Percentiles rank a stretch among this genome's conserved stretches.
Conservation (phyloP, 2,797 vertebrate genomes). For the Masticophis lateralis region DNA sequence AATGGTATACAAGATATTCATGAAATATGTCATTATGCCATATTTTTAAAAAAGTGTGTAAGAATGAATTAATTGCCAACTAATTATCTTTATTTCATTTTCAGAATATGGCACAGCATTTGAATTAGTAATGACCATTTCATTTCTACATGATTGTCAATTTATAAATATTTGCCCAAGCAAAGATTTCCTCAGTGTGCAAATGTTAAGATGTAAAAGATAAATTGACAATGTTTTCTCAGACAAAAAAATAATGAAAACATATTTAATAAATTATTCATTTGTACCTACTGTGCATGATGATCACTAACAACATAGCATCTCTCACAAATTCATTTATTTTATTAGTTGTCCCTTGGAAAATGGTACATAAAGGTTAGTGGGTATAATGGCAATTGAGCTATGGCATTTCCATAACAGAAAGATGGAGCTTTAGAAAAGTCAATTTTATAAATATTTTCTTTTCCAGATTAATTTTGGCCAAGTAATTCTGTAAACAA, state of each 20-base stretch:
- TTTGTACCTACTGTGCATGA: conserved; percentile 73
- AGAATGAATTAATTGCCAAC: conserved; percentile 59
- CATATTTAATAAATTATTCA: conserved; percentile 78
- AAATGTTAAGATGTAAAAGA: conserved; percentile 68
- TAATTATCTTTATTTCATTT: conserved; percentile 60
- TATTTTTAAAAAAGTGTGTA: conserved; percentile 46
- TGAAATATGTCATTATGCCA: conserved; percentile 36
- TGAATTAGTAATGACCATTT: conserved; percentile 57
- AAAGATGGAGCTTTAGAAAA: conserved; percentile 22
- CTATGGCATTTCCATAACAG: background rate
- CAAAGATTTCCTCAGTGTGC: conserved; percentile 67
- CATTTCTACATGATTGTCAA: conserved; percentile 61
- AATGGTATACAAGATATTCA: conserved; percentile 2
- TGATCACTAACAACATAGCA: conserved; percentile 65
- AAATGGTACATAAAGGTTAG: conserved; percentile 21
- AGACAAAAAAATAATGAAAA: conserved; percentile 66
- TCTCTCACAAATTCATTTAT: conserved; percentile 60
- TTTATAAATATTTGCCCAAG: conserved; percentile 70
- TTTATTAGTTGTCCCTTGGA: conserved; percentile 58
- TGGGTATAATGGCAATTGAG: background rate
- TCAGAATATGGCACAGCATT: conserved; percentile 56
- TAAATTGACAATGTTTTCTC: conserved; percentile 64
- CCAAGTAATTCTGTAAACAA: background rate
- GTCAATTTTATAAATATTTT: background rate
- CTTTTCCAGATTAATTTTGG: background rate